Evolutionary conservation across 1,140 invertebrate species (phyloP), one percentile per base, ranked within the genome.

Genomic region (Neodiprion fabricii): DNA sequence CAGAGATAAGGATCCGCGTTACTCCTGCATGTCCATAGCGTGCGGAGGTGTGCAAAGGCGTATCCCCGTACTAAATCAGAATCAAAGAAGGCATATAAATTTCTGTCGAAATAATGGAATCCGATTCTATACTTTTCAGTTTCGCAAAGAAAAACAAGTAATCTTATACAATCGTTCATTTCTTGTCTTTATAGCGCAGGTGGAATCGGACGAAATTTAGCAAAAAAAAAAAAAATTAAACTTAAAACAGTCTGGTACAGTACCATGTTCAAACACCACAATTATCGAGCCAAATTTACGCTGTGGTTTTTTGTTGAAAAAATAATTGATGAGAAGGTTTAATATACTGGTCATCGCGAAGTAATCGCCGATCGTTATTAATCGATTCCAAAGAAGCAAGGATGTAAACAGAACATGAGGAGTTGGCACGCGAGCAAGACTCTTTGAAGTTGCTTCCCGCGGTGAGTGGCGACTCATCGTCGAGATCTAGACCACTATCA

Each of bases 21-120:
- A 99, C 98, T 17, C 98, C 98, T 0, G 97, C 98, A 87, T 99
- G 97, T 1, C 98, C 98, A 82, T 96, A 98, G 12, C 98, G 91
- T 1, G 97, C 96, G 9, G 97, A 95, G 7, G 98, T 99, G 86
- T 99, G 98, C 17, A 99, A 88, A 0, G 97, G 93, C 0, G 97
- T 98, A 82, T 99, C 97, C n/a, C 97, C 97, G 85, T 98, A 98
- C 95, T 97, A 87, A 76, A 91, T 80, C 70, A 77, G 73, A 79
- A 74, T 78, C 74, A 75, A 70, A 72, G 53, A 61, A 70, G 71
- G 28, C 28, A 40, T 40, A 40, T 40, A 40, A 40, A 1, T 40
- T 40, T 5, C 28, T 40, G 28, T 40, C 28, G 28, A 40, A 40
- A 5, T 40, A 40, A 40, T 3, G 28, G 28, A 40, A 5, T 40